phyloP scores from a whole-genome alignment of 2,113 vertebrate species.

The Pygathrix nemaeus region DNA sequence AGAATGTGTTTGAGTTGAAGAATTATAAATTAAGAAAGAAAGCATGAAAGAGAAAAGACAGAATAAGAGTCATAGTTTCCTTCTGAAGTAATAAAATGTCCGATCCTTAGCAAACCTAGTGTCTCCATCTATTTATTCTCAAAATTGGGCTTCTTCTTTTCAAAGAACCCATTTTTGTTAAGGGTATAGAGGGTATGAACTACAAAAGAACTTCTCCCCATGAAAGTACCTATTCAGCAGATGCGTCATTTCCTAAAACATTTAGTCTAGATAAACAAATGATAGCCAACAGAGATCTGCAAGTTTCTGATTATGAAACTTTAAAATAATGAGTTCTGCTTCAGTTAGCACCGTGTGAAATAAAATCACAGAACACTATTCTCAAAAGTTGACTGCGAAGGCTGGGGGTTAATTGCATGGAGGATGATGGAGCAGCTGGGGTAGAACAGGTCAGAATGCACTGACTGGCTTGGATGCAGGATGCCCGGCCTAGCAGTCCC shows the following conservation, averaged over 20 bases:
- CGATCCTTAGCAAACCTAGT: not conserved
- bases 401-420: not conserved
- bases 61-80: not conserved
- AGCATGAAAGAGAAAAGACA: not conserved
- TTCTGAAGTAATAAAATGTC: not conserved
- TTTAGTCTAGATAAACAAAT: slow-evolving; percentile 23
- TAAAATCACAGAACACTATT: not conserved
- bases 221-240: slow-evolving; percentile 34
- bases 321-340: slow-evolving; percentile 59
- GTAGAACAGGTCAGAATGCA: not conserved
- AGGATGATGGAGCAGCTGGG: not conserved
- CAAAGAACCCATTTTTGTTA: not conserved
- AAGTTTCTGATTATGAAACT: slow-evolving; percentile 14
- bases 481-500: not conserved
- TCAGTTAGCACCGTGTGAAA: slow-evolving; percentile 51
- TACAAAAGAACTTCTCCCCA: not conserved
- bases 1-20: not conserved
- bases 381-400: not conserved
- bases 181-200: not conserved
- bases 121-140: not conserved
- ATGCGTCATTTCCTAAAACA: slow-evolving; percentile 2
- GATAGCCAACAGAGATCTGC: not conserved
- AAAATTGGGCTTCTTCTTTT: not conserved
- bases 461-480: not conserved
- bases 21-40: slow-evolving; percentile 3